Conservation (phyloP, 1,140 invertebrate species). For the Lasioglossum baleicum region DNA sequence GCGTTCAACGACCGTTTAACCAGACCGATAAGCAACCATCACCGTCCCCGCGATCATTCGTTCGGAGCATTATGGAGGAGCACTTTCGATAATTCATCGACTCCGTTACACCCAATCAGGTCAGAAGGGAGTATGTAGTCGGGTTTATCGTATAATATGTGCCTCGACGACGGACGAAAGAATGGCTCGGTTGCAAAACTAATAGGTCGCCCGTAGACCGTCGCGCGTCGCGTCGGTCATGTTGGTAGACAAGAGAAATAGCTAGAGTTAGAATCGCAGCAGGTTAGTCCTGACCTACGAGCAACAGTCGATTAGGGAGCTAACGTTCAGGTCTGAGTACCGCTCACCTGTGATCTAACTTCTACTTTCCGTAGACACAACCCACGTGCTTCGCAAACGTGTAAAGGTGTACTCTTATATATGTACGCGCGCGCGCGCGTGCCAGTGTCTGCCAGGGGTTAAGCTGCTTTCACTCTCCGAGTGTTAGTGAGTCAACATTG, state of each 20-base stretch:
- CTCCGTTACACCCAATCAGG: not conserved
- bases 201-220: not conserved
- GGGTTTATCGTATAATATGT: not conserved
- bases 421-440: not conserved
- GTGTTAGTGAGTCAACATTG: slow-evolving; percentile 67
- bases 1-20: not conserved
- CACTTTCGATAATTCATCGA: not conserved
- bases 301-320: slow-evolving; percentile 35
- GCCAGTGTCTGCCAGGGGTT: slow-evolving; percentile 31
- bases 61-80: not conserved
- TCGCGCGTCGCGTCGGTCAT: too few species aligned
- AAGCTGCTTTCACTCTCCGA: slow-evolving; percentile 69
- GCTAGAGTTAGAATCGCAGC: slow-evolving; percentile 10
- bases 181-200: not conserved
- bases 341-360: slow-evolving; percentile 56
- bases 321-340: slow-evolving; percentile 13
- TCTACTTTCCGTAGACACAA: slow-evolving; percentile 55
- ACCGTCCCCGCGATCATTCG: not conserved
- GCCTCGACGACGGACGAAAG: not conserved
- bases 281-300: slow-evolving; percentile 34
- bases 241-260: slow-evolving; percentile 1
- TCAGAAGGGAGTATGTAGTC: not conserved
- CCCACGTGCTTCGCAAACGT: slow-evolving; percentile 47
- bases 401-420: not conserved
- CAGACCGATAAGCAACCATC: slow-evolving; percentile 3